phyloP scores from a whole-genome alignment of 2,888 invertebrate genomes.

The Seira sanloemensis region DNA sequence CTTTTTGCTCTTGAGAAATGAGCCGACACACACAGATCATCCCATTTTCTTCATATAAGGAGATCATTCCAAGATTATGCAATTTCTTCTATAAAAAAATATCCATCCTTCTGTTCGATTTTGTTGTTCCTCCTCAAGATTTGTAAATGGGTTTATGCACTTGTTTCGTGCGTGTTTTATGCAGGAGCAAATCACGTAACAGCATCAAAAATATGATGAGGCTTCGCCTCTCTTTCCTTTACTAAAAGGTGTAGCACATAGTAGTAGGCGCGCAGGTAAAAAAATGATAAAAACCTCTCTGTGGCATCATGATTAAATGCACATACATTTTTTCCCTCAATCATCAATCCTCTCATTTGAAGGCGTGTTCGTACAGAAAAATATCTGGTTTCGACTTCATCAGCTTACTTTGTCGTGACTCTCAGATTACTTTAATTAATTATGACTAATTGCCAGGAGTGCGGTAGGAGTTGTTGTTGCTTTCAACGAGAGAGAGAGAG shows the following conservation, averaged over 20 bases:
- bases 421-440: conserved; percentile 59
- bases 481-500: conserved; percentile 7
- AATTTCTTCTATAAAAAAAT: conserved; percentile 21
- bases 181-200: not conserved
- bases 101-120: conserved; percentile 36
- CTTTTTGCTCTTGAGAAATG: conserved; percentile 26
- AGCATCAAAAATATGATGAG: not conserved
- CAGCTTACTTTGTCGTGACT: conserved; percentile 47
- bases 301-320: not conserved
- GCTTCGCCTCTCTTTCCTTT: not conserved
- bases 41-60: conserved; percentile 62
- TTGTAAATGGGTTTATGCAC: conserved; percentile 3
- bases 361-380: conserved; percentile 49
- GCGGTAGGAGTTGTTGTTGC: too few relatives aligned
- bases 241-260: not conserved
- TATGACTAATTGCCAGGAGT: conserved; percentile 37
- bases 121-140: conserved; percentile 6
- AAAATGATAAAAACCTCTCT: not conserved
- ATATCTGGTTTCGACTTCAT: conserved; percentile 41
- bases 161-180: not conserved
- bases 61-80: conserved; percentile 60
- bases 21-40: conserved; percentile 56
- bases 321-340: too few relatives aligned
- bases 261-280: conserved; percentile 5
- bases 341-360: conserved; percentile 6